Conservation (phyloP, 2,888 invertebrate species). For the Hyppa rectilinea region DNA sequence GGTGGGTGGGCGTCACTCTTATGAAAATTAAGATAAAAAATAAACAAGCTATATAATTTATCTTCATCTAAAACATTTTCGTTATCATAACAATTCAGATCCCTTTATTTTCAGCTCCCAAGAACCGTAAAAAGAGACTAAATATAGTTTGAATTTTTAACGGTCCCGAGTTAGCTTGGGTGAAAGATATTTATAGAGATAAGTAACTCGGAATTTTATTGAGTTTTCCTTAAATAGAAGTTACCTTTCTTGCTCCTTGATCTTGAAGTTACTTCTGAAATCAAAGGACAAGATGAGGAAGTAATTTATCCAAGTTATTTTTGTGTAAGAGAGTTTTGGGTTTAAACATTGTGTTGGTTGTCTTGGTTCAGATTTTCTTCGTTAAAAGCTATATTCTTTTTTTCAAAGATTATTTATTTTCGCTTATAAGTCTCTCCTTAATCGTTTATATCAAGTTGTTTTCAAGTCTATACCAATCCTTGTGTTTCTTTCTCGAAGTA, state of each 20-base stretch:
- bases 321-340: not conserved
- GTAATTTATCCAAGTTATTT: not conserved
- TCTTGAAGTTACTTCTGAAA: slow-evolving; percentile 14
- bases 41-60: not conserved
- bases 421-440: too few relatives aligned
- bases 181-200: slow-evolving; percentile 33
- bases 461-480: not conserved
- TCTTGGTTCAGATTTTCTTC: not conserved
- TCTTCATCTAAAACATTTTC: not conserved
- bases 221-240: slow-evolving; percentile 30
- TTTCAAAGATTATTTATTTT: not conserved
- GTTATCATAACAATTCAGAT: slow-evolving; percentile 1
- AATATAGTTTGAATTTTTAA: slow-evolving; percentile 14
- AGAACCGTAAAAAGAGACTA: not conserved
- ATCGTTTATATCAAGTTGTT: not conserved
- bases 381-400: not conserved
- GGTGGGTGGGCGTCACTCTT: too few relatives aligned
- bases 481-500: not conserved
- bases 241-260: slow-evolving; percentile 15
- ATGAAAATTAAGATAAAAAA: not conserved
- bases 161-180: not conserved
- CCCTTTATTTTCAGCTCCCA: not conserved
- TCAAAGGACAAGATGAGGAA: too few relatives aligned
- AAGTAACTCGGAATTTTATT: slow-evolving; percentile 1
- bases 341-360: not conserved